phyloP scores from a whole-genome alignment of 1,140 invertebrate species.

The Anoplophora glabripennis region DNA sequence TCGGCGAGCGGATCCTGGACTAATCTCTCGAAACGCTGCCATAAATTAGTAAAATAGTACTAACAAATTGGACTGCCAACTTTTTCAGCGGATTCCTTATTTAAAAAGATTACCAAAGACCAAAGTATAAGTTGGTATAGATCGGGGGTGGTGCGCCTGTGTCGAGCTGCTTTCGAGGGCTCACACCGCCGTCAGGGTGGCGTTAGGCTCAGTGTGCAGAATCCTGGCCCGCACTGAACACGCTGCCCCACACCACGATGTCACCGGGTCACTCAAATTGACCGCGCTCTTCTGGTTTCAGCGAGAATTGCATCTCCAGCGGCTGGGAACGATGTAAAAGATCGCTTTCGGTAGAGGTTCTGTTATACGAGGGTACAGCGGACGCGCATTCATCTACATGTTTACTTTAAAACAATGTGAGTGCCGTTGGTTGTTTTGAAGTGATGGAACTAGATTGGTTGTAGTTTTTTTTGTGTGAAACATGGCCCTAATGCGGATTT shows the following conservation, averaged over 20 bases:
- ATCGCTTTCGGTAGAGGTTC: not conserved
- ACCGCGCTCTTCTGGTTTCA: not conserved
- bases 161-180: conserved; percentile 12
- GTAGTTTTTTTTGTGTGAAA: not conserved
- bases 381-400: not conserved
- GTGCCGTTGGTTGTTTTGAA: conserved; percentile 3
- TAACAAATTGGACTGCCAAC: conserved; percentile 11
- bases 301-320: not conserved
- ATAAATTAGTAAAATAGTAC: no score
- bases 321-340: not conserved
- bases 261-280: conserved; percentile 1
- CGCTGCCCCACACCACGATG: conserved; percentile 1
- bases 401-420: conserved; percentile 11
- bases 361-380: not conserved
- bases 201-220: conserved; percentile 16
- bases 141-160: conserved; percentile 12
- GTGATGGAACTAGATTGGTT: not conserved
- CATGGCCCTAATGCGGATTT: conserved; percentile 13
- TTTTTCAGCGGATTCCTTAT: conserved; percentile 13
- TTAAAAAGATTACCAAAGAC: conserved; percentile 15
- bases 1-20: no score
- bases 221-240: conserved; percentile 6
- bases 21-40: no score
- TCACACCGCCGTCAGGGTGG: conserved; percentile 14
- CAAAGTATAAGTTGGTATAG: conserved; percentile 13